phyloP scores from a whole-genome alignment of 2,888 invertebrate species.

The Lasius fuliginosus region DNA sequence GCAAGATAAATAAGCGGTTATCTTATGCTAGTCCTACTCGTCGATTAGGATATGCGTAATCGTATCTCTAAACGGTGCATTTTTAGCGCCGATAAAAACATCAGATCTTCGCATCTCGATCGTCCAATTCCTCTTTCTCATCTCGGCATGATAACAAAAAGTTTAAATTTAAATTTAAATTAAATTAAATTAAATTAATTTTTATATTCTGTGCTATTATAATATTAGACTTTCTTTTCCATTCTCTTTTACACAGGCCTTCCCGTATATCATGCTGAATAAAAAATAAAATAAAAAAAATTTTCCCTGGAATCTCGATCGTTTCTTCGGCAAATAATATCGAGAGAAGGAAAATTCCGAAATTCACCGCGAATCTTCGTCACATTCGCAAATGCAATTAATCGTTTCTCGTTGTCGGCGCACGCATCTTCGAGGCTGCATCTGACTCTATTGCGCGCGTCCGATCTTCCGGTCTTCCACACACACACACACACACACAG shows the following conservation, averaged over 20 bases:
- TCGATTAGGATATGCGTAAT: not conserved
- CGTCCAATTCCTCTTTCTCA: not conserved
- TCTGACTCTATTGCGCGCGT: not conserved
- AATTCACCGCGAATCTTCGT: not conserved
- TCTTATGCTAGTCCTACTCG: too few relatives aligned
- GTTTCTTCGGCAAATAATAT: slow-evolving; percentile 8
- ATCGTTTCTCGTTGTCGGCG: not conserved
- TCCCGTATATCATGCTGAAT: too few relatives aligned
- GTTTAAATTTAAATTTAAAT: too few relatives aligned
- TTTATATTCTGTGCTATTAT: too few relatives aligned
- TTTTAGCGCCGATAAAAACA: not conserved
- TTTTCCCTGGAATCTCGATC: not conserved
- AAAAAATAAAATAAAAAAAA: not conserved
- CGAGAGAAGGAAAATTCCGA: not conserved
- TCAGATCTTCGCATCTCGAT: too few relatives aligned
- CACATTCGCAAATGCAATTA: not conserved
- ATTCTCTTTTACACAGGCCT: too few relatives aligned
- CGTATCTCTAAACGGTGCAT: not conserved
- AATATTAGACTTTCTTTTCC: too few relatives aligned
- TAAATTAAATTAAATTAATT: too few relatives aligned
- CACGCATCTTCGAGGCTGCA: not conserved
- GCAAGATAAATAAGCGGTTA: not conserved
- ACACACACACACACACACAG: too few relatives aligned
- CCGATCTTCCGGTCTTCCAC: not conserved
- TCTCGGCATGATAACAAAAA: not conserved